A percentile compares a stretch with the other conserved stretches of the same genome.
These are phyloP conservation scores for Eudiplozoon nipponicum DNA, from an alignment of 2,888 invertebrate genomes.

Conservation along the genomic window DNA sequence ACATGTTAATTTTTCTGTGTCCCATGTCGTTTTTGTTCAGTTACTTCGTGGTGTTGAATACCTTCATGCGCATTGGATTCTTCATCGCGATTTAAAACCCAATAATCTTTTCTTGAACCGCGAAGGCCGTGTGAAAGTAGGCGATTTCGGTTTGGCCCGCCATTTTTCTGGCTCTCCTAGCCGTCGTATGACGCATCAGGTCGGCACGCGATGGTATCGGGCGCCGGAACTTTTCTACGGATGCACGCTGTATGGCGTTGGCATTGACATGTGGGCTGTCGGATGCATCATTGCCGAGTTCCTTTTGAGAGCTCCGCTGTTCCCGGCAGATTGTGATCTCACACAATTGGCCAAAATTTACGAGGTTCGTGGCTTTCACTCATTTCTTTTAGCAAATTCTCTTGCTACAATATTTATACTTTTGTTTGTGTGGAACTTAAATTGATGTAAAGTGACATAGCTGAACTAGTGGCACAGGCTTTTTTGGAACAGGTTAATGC, in stretches of 20 bases:
- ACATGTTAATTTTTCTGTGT: no score
- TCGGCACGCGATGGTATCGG: constrained; percentile 30
- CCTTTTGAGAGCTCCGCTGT: constrained; percentile 41
- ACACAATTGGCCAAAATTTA: constrained; percentile 81
- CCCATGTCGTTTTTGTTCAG: constrained; percentile 37
- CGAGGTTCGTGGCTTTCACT: constrained; percentile 34
- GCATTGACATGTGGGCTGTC: constrained; percentile 91
- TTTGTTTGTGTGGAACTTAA: no score
- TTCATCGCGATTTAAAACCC: constrained; percentile 88
- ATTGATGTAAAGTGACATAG: no score
- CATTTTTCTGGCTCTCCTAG: constrained; percentile 26
- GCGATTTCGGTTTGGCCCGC: constrained; percentile 91
- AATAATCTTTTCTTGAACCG: constrained; percentile 57
- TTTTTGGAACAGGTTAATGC: no score
- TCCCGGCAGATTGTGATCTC: constrained; percentile 79
- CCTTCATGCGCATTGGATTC: constrained; percentile 67
- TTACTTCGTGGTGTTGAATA: constrained; percentile 72
- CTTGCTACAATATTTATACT: no score
- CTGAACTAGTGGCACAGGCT: no score
- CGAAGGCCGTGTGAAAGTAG: constrained; percentile 73
- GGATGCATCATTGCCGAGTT: constrained; percentile 89
- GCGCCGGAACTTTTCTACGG: constrained; percentile 76
- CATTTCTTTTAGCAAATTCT: no score
- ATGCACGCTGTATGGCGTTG: constrained; percentile 67
- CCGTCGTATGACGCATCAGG: constrained; percentile 8